Conservation (phyloP, 2,797 vertebrate species). For the Myoxocephalus aenaeus region DNA sequence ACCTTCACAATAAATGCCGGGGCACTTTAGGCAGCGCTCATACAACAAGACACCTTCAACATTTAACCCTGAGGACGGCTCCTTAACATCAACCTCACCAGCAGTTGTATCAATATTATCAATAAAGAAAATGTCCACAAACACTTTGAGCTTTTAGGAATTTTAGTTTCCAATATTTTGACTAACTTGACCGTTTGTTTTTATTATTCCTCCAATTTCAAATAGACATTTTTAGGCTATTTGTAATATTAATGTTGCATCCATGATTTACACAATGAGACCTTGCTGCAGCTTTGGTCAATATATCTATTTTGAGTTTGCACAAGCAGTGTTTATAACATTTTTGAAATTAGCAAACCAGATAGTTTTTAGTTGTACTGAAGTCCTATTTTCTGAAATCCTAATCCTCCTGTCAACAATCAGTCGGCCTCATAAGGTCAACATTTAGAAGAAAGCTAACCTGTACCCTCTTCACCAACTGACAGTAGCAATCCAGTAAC, state of each 20-base stretch:
- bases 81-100: neutral
- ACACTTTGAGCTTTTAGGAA: neutral
- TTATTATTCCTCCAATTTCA: neutral
- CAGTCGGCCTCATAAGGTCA: neutral
- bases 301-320: neutral
- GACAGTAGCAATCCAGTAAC: neutral
- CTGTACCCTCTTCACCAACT: too few relatives aligned
- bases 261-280: neutral
- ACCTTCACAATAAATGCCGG: neutral
- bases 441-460: neutral
- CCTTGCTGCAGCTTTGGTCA: neutral
- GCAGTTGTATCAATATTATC: neutral
- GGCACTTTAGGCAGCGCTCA: neutral
- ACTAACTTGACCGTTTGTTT: neutral
- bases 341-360: neutral
- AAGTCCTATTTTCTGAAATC: neutral
- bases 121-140: neutral
- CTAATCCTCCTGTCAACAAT: neutral
- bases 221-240: neutral
- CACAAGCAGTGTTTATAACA: neutral
- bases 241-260: neutral
- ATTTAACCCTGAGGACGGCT: neutral
- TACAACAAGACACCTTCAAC: neutral
- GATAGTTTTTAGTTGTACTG: neutral
- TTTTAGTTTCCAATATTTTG: slow-evolving; percentile 5